These are phyloP conservation scores for Polyodon spathula DNA, from an alignment of 2,113 vertebrate species.

Conservation along the genomic window DNA sequence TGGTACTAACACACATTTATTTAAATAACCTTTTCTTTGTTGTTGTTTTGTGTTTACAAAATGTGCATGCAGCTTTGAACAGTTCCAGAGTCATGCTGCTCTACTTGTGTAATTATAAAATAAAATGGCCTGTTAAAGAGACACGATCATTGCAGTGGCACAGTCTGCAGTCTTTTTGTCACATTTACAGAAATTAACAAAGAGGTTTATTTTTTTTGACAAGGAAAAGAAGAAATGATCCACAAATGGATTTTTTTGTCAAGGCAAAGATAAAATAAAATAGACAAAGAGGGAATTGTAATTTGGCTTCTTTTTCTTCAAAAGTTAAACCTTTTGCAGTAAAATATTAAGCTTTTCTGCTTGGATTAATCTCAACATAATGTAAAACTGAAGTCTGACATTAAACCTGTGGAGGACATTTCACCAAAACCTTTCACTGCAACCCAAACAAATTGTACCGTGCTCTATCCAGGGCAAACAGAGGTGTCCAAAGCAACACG, in stretches of 20 bases:
- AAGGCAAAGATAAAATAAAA: slow-evolving; percentile 58
- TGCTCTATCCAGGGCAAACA: slow-evolving; percentile 56
- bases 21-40: slow-evolving; percentile 69
- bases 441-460: slow-evolving; percentile 50
- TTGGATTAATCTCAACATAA: slow-evolving; percentile 78
- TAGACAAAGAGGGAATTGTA: slow-evolving; percentile 49
- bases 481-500: slow-evolving; percentile 47
- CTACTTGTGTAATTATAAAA: slow-evolving; percentile 64
- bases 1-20: slow-evolving; percentile 87
- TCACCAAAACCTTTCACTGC: slow-evolving; percentile 46
- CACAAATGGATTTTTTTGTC: slow-evolving; percentile 23
- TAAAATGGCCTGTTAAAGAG: slow-evolving; percentile 56
- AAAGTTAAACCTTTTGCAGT: slow-evolving; percentile 73
- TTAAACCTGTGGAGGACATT: slow-evolving; percentile 57
- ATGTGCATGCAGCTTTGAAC: slow-evolving; percentile 94
- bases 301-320: slow-evolving; percentile 38
- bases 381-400: slow-evolving; percentile 62
- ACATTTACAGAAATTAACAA: slow-evolving; percentile 66
- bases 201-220: slow-evolving; percentile 40
- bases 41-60: slow-evolving; percentile 68
- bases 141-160: slow-evolving; percentile 30
- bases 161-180: slow-evolving; percentile 53
- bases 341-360: slow-evolving; percentile 89
- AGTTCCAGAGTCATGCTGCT: slow-evolving; percentile 87
- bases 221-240: slow-evolving; percentile 1